phyloP scores from a whole-genome alignment of 1,140 invertebrate genomes.

The Sycophaga agraensis region DNA sequence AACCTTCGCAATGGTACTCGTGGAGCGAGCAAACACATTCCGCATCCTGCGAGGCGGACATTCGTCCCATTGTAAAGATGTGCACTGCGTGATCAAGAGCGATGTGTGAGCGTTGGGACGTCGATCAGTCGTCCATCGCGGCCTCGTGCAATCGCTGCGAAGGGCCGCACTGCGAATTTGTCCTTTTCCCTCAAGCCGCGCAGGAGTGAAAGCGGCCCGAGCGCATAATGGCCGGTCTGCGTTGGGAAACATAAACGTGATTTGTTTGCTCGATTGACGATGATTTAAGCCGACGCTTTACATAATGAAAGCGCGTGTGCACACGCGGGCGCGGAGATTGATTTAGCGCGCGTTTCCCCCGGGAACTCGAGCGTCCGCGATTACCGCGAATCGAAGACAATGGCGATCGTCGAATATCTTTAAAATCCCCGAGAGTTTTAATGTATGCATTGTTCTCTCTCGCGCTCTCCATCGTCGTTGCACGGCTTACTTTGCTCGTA shows the following conservation, averaged over 20 bases:
- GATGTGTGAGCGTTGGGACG: no score
- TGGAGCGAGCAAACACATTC: no score
- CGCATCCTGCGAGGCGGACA: no score
- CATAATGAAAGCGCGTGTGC: conserved; percentile 19
- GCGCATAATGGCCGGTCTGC: no score
- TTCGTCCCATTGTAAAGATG: no score
- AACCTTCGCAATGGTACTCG: no score
- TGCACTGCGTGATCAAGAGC: no score
- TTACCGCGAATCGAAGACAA: conserved; percentile 17
- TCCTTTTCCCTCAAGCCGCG: conserved; percentile 14
- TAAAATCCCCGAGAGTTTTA: conserved; percentile 7
- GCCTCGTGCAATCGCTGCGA: neutral
- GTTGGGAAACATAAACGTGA: conserved; percentile 22
- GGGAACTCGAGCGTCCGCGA: no score
- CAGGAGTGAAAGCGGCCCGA: conserved; percentile 4
- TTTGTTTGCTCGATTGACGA: conserved; percentile 25
- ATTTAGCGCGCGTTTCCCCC: conserved; percentile 20
- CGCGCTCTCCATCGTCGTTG: no score
- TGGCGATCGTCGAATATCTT: neutral
- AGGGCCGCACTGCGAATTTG: neutral
- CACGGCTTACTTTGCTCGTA: no score
- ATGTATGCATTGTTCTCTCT: conserved; percentile 9
- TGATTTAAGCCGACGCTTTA: conserved; percentile 20
- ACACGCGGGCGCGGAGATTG: conserved; percentile 12
- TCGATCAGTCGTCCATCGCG: no score